Conservation (phyloP, 2,888 invertebrate genomes). For the Tenthredo distinguenda region DNA sequence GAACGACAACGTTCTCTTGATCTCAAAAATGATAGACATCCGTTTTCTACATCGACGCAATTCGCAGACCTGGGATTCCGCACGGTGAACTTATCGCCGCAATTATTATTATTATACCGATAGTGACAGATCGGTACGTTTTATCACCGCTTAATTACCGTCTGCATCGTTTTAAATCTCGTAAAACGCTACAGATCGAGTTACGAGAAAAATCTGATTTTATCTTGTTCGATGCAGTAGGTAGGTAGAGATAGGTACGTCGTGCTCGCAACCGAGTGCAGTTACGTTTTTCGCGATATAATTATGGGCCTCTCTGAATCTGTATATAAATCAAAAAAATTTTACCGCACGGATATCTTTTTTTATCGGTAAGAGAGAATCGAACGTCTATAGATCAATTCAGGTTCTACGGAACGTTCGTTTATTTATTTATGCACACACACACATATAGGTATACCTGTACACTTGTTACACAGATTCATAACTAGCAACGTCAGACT, state of each 20-base stretch:
- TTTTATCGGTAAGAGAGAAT: neutral
- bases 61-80: neutral
- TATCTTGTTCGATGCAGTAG: neutral
- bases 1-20: neutral
- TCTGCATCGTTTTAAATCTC: neutral
- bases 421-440: neutral
- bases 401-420: neutral
- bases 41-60: neutral
- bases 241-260: neutral
- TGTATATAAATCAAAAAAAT: constrained; percentile 17
- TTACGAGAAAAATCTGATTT: constrained; percentile 18
- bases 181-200: constrained; percentile 3
- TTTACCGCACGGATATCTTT: neutral
- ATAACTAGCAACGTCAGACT: neutral
- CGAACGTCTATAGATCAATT: constrained; percentile 12
- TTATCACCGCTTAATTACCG: constrained; percentile 9
- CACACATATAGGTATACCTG: neutral
- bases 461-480: neutral
- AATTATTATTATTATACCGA: neutral
- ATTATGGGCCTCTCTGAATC: constrained; percentile 1
- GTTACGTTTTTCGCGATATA: neutral
- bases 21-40: neutral
- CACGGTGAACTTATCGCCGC: neutral
- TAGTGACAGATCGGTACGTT: constrained; percentile 13
- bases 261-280: neutral